These are phyloP conservation scores for mouse (Mus musculus) DNA, from an alignment of 2,113 vertebrate species.

Conservation along the genomic window DNA sequence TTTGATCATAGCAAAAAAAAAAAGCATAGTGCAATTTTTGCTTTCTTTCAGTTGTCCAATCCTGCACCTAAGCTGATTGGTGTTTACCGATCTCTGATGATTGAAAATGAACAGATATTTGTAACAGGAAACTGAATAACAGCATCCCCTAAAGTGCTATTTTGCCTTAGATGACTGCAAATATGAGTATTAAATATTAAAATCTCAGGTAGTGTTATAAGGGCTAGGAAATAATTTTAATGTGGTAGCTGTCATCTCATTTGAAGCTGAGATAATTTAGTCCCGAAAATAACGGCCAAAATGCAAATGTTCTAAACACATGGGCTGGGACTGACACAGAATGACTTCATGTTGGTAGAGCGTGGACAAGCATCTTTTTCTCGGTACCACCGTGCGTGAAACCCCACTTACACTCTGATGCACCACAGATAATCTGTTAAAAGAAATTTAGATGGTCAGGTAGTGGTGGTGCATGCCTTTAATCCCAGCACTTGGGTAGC, in stretches of 20 bases:
- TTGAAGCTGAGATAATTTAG: not conserved
- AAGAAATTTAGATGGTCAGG: not conserved
- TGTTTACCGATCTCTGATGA: not conserved
- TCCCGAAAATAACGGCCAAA: accelerated
- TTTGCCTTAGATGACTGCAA: not conserved
- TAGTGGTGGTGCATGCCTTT: not conserved
- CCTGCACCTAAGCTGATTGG: not conserved
- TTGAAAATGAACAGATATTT: not conserved
- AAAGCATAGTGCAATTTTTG: accelerated
- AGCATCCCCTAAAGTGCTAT: accelerated
- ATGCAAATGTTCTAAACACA: not conserved
- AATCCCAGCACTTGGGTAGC: not conserved
- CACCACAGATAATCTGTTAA: not conserved
- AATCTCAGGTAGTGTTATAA: not conserved
- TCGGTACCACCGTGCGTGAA: no score
- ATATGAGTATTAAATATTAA: no score
- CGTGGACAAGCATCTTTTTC: not conserved
- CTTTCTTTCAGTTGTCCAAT: not conserved
- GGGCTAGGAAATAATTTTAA: not conserved
- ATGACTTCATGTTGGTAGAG: not conserved
- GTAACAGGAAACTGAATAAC: not conserved
- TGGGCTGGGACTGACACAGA: not conserved
- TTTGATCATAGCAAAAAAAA: not conserved
- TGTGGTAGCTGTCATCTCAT: accelerated
- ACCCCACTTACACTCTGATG: not conserved